phyloP scores from a whole-genome alignment of 2,888 invertebrate species.

The Drosophila engyochracea region DNA sequence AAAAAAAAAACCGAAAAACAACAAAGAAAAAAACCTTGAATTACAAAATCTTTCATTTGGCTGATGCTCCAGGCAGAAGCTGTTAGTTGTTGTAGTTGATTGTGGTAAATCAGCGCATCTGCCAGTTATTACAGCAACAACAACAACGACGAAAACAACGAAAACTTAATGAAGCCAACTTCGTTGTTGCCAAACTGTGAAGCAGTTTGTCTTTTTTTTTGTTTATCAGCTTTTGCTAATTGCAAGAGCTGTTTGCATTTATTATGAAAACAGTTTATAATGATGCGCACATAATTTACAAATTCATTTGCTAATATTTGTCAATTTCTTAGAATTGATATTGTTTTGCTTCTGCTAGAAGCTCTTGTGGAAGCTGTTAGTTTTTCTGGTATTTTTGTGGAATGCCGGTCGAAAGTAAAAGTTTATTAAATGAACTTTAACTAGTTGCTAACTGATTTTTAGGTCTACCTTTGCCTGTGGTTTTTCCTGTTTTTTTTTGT shows the following conservation, averaged over 20 bases:
- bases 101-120: conserved; percentile 59
- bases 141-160: not conserved
- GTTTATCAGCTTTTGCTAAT: conserved; percentile 50
- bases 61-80: conserved; percentile 54
- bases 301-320: conserved; percentile 44
- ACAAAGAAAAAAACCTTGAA: conserved; percentile 68
- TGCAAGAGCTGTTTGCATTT: conserved; percentile 34
- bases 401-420: conserved; percentile 65
- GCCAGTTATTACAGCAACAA: conserved; percentile 31
- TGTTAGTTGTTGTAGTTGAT: conserved; percentile 25
- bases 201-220: conserved; percentile 17
- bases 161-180: conserved; percentile 20
- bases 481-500: conserved; percentile 10
- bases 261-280: conserved; percentile 13
- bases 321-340: conserved; percentile 31
- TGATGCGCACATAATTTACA: conserved; percentile 37
- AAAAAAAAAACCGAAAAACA: conserved; percentile 9
- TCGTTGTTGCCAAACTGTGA: conserved; percentile 39
- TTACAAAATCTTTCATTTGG: conserved; percentile 68
- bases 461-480: conserved; percentile 21
- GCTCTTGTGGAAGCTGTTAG: conserved; percentile 17
- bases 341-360: conserved; percentile 47
- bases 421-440: conserved; percentile 61
- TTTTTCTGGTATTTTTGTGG: conserved; percentile 6
- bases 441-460: conserved; percentile 66